Evolutionary conservation across 2,797 vertebrate genomes (phyloP).

Genomic region (Lagocephalus sceleratus): DNA sequence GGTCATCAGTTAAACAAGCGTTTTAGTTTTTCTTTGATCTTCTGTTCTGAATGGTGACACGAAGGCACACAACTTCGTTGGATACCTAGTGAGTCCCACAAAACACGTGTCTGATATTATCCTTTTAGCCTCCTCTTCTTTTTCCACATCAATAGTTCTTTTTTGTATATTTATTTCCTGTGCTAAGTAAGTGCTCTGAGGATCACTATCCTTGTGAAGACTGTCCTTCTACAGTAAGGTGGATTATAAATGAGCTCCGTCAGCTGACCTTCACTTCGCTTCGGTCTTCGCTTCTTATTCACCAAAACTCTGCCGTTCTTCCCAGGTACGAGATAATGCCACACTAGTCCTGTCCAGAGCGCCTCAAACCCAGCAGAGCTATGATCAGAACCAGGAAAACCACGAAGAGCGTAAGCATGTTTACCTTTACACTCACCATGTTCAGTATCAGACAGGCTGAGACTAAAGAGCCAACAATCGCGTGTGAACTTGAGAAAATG

Average conservation of each 20-base stretch:
- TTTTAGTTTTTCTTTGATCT: not conserved
- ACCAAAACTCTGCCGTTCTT: no score
- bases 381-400: slow-evolving; percentile 93
- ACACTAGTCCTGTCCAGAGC: slow-evolving; percentile 89
- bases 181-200: slow-evolving; percentile 40
- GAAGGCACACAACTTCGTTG: not conserved
- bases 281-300: no score
- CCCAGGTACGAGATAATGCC: slow-evolving; percentile 91
- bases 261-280: no score
- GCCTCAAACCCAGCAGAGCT: slow-evolving; percentile 86
- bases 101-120: not conserved
- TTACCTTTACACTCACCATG: slow-evolving; percentile 12
- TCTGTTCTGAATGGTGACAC: not conserved
- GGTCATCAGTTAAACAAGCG: no score
- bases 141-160: slow-evolving; percentile 16
- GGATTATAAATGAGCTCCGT: slow-evolving; percentile 21
- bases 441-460: not conserved
- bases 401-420: slow-evolving; percentile 90
- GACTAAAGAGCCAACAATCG: slow-evolving; percentile 1
- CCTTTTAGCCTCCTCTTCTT: not conserved
- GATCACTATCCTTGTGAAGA: no score
- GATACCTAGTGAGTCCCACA: not conserved
- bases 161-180: slow-evolving; percentile 28
- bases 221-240: slow-evolving; percentile 17
- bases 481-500: slow-evolving; percentile 24